These are phyloP conservation scores for Aphrophora alni DNA, from an alignment of 2,888 invertebrate species.

Conservation along the genomic window DNA sequence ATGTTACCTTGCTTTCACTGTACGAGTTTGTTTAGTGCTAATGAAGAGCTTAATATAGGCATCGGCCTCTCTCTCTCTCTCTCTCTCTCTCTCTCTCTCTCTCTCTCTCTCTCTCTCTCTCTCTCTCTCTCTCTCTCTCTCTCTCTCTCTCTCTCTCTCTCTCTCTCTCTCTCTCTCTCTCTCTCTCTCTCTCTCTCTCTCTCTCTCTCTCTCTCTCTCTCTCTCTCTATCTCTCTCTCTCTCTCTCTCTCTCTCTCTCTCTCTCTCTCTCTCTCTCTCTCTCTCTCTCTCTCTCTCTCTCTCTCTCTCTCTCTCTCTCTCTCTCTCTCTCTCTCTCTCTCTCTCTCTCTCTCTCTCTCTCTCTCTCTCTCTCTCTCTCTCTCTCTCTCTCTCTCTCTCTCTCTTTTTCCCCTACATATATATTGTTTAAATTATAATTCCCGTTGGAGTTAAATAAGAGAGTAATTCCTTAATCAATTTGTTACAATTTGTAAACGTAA, in stretches of 20 bases:
- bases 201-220: conserved; percentile 13
- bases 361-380: not conserved
- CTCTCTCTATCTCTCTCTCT: no score
- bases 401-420: not conserved
- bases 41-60: no score
- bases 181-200: not conserved
- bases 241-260: conserved; percentile 10
- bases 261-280: conserved; percentile 13
- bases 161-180: not conserved
- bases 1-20: no score
- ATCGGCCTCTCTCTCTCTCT: not conserved
- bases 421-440: no score
- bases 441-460: no score
- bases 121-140: not conserved
- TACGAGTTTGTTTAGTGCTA: no score
- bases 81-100: not conserved
- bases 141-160: not conserved
- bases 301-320: not conserved
- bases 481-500: no score
- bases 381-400: not conserved
- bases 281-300: not conserved
- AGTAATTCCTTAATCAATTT: no score
- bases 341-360: not conserved
- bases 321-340: not conserved
- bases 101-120: not conserved